Percentiles rank a stretch among this genome's conserved stretches.
Conservation (phyloP, 2,113 vertebrate genomes). For the Isichthys henryi region DNA sequence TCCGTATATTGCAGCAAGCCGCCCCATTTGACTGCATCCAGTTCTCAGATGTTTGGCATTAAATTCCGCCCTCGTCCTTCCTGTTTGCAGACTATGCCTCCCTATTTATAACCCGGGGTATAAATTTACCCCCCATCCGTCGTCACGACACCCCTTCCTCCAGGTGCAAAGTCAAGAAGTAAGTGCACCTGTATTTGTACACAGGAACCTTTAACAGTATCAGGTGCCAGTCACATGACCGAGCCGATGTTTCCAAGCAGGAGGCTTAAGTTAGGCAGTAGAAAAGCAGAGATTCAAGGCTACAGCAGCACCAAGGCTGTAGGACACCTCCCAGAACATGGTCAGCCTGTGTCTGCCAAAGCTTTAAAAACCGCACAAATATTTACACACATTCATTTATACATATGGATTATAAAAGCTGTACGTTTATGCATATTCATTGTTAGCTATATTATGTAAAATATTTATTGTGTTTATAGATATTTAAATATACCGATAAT, state of each 20-base stretch:
- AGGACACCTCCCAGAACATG: not conserved
- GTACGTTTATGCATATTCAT: not conserved
- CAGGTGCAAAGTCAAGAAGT: not conserved
- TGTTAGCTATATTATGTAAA: not conserved
- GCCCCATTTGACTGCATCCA: slow-evolving; percentile 12
- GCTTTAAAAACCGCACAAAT: not conserved
- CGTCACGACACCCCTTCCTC: not conserved
- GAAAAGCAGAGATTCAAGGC: not conserved
- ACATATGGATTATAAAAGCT: not conserved
- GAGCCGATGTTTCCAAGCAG: not conserved
- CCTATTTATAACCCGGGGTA: not conserved
- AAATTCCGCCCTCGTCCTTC: not conserved
- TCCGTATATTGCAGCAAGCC: slow-evolving; percentile 27
- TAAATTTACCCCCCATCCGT: not conserved
- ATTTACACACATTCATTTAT: not conserved
- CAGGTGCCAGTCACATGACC: not conserved
- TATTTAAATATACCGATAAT: not conserved
- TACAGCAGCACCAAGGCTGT: not conserved
- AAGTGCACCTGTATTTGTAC: not conserved
- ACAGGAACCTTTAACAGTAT: not conserved
- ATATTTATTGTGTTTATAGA: not conserved
- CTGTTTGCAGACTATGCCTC: not conserved
- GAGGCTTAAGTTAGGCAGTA: not conserved
- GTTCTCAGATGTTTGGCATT: slow-evolving; percentile 2
- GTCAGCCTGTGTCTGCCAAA: not conserved